Conservation (phyloP, 2,113 vertebrate genomes). For the Gambusia holbrooki region DNA sequence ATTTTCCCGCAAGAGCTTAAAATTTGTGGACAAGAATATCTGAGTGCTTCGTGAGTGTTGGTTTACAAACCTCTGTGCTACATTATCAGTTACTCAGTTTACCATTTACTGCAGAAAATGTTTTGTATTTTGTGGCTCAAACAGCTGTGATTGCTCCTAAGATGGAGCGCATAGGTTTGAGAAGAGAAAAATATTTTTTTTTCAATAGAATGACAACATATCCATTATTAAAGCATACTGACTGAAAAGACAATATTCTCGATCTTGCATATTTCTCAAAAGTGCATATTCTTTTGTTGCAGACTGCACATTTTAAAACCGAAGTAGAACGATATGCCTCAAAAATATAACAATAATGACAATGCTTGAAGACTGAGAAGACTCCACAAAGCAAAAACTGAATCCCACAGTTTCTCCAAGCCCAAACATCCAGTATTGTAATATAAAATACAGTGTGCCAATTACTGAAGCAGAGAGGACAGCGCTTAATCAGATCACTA, state of each 20-base stretch:
- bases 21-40: neutral
- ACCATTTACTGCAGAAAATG: neutral
- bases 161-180: neutral
- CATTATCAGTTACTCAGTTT: neutral
- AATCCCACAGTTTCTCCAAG: slow-evolving; percentile 15
- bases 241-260: neutral
- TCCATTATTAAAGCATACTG: neutral
- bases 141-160: neutral
- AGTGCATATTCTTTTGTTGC: too few species aligned
- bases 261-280: neutral
- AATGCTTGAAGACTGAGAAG: neutral
- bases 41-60: neutral
- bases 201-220: neutral
- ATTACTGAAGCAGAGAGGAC: slow-evolving; percentile 25
- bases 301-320: too few species aligned
- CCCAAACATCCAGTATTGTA: slow-evolving; percentile 45
- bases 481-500: slow-evolving; percentile 53
- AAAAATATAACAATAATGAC: neutral
- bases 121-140: neutral
- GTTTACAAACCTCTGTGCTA: neutral
- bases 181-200: neutral
- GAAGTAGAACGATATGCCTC: neutral
- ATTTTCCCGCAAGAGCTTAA: too few species aligned
- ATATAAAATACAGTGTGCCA: slow-evolving; percentile 30
- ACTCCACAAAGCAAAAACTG: neutral